These are phyloP conservation scores for Ochlodes sylvanus DNA, from an alignment of 2,888 invertebrate species.

Conservation along the genomic window DNA sequence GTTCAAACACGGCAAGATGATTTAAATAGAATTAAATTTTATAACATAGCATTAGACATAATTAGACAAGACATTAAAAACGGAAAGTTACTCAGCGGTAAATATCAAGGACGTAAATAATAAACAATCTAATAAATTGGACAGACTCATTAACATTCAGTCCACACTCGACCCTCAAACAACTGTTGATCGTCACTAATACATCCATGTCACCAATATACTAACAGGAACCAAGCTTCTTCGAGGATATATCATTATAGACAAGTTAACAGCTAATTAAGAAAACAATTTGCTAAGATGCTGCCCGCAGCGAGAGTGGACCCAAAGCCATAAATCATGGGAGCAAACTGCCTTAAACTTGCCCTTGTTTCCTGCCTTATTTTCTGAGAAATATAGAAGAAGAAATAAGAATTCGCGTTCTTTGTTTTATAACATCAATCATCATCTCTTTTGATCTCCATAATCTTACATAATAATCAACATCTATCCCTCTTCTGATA, in stretches of 20 bases:
- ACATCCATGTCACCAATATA: slow-evolving; percentile 9
- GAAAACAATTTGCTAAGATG: slow-evolving; percentile 44
- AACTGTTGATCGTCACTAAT: background rate
- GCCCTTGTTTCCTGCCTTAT: slow-evolving; percentile 39
- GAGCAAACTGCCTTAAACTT: slow-evolving; percentile 39
- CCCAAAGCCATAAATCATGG: slow-evolving; percentile 39
- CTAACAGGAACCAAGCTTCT: background rate
- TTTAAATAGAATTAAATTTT: too few species aligned
- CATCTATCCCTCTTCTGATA: too few species aligned
- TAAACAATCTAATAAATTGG: background rate
- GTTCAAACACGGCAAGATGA: too few species aligned
- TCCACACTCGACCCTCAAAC: background rate
- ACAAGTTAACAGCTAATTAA: slow-evolving; percentile 44
- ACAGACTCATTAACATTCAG: background rate
- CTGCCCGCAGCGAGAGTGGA: slow-evolving; percentile 31
- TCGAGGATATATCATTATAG: slow-evolving; percentile 35
- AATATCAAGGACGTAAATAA: background rate
- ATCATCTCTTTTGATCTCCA: too few species aligned
- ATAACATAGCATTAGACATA: too few species aligned
- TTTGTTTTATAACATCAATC: too few species aligned
- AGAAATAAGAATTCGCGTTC: background rate
- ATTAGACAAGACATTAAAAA: too few species aligned
- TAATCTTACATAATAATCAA: too few species aligned
- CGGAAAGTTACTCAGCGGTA: background rate
- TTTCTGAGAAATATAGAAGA: background rate